Percentiles rank a stretch among this genome's conserved stretches.
These are phyloP conservation scores for Ophioderma brevispina DNA, from an alignment of 35 echinoderm and acorn worm genomes.

Conservation along the genomic window DNA sequence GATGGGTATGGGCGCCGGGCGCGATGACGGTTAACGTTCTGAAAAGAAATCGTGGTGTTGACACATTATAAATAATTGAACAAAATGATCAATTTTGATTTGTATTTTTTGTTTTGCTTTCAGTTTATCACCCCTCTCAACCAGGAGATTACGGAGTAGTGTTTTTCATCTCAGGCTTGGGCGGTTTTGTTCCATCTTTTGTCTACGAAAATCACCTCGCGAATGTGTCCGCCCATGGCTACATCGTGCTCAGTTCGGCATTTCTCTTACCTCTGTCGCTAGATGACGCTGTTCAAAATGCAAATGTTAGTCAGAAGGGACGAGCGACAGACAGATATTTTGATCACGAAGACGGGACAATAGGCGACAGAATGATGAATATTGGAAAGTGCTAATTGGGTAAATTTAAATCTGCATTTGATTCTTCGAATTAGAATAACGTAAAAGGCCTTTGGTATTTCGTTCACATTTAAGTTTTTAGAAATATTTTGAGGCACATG, in stretches of 20 bases:
- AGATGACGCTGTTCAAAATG: not conserved
- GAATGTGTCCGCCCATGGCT: not conserved
- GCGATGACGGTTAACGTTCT: no score
- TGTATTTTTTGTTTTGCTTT: no score
- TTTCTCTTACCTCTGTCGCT: not conserved
- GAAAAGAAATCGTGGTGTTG: no score
- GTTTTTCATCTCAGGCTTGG: not conserved
- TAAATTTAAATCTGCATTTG: not conserved
- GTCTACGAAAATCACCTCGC: not conserved
- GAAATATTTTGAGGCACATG: no score
- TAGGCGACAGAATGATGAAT: not conserved
- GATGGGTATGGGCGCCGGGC: no score
- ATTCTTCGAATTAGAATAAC: no score
- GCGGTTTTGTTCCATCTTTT: not conserved
- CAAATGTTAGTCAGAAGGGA: not conserved
- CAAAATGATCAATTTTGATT: no score
- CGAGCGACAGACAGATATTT: not conserved
- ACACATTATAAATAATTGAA: no score
- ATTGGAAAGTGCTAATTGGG: not conserved
- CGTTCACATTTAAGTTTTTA: no score
- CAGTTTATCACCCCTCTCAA: not conserved
- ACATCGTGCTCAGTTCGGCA: not conserved
- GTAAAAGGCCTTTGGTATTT: no score
- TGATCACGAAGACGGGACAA: not conserved
- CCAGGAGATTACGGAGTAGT: not conserved